Evolutionary conservation across 1,140 invertebrate genomes (phyloP).

Genomic region (Coelopa frigida): DNA sequence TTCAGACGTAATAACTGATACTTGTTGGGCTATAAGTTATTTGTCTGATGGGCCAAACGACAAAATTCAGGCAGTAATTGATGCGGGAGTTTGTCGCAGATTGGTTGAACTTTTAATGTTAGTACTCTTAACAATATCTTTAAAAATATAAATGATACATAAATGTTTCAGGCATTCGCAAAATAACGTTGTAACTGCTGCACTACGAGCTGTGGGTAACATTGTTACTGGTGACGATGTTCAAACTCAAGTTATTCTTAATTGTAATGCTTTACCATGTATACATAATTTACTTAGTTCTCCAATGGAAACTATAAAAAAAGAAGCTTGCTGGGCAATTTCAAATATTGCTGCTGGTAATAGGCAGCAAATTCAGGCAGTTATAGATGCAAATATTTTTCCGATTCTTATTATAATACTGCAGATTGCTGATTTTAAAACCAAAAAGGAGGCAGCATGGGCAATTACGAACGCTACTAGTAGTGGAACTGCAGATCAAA

Average conservation of each 20-base stretch:
- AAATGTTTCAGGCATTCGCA: slow-evolving; percentile 69
- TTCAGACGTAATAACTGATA: slow-evolving; percentile 85
- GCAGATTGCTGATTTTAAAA: slow-evolving; percentile 90
- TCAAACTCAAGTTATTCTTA: slow-evolving; percentile 91
- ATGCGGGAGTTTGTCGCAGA: slow-evolving; percentile 88
- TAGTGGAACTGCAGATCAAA: slow-evolving; percentile 89
- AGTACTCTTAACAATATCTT: slow-evolving; percentile 29
- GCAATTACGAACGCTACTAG: slow-evolving; percentile 96
- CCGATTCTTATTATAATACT: slow-evolving; percentile 87
- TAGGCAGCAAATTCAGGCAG: slow-evolving; percentile 85
- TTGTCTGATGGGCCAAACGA: slow-evolving; percentile 95
- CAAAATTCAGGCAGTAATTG: slow-evolving; percentile 96
- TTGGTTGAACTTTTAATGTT: slow-evolving; percentile 91
- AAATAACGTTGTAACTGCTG: slow-evolving; percentile 89
- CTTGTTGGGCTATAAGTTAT: slow-evolving; percentile 93
- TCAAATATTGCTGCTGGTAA: slow-evolving; percentile 98
- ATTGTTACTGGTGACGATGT: slow-evolving; percentile 97
- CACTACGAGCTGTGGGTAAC: slow-evolving; percentile 91
- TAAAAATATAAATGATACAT: no score
- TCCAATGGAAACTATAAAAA: slow-evolving; percentile 78
- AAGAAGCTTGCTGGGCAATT: slow-evolving; percentile 98
- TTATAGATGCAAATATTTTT: slow-evolving; percentile 94
- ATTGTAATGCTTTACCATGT: slow-evolving; percentile 83
- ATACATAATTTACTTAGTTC: slow-evolving; percentile 74
- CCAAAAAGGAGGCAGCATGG: slow-evolving; percentile 96